These are phyloP conservation scores for Paedocypris micromegethes DNA, from an alignment of 2,797 vertebrate genomes.

Conservation along the genomic window DNA sequence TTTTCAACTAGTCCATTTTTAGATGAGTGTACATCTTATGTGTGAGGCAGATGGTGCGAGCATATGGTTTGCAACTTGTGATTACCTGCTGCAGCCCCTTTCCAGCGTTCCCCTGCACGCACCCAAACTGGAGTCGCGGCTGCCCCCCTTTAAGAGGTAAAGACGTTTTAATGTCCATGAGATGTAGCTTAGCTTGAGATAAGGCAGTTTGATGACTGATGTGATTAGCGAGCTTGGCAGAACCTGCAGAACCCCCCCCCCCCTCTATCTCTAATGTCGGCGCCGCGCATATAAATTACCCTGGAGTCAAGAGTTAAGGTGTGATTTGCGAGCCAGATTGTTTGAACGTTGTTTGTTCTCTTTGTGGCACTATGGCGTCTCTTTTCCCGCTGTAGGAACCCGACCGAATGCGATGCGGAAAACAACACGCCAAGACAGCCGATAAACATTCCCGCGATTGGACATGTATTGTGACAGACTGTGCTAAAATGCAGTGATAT, in stretches of 20 bases:
- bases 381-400: constrained; percentile 6
- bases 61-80: constrained; percentile 68
- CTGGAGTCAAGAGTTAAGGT: constrained; percentile 26
- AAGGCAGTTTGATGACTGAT: constrained; percentile 44
- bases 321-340: constrained; percentile 31
- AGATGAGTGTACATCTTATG: constrained; percentile 44
- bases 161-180: constrained; percentile 50
- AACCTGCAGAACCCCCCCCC: constrained; percentile 2
- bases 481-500: constrained; percentile 70
- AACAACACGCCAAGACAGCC: constrained; percentile 43
- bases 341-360: constrained; percentile 33
- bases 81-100: constrained; percentile 55
- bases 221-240: constrained; percentile 34
- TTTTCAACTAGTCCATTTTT: constrained; percentile 44
- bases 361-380: constrained; percentile 24
- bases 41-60: constrained; percentile 65
- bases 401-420: constrained; percentile 23
- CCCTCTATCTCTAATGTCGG: not conserved
- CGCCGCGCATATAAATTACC: constrained; percentile 33
- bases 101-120: constrained; percentile 46
- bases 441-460: constrained; percentile 74
- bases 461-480: constrained; percentile 75
- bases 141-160: constrained; percentile 52
- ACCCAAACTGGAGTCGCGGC: constrained; percentile 40
- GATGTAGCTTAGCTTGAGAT: constrained; percentile 45